Base-by-base conservation (phyloP, 1,140 invertebrate species). In the Lineus longissimus region DNA sequence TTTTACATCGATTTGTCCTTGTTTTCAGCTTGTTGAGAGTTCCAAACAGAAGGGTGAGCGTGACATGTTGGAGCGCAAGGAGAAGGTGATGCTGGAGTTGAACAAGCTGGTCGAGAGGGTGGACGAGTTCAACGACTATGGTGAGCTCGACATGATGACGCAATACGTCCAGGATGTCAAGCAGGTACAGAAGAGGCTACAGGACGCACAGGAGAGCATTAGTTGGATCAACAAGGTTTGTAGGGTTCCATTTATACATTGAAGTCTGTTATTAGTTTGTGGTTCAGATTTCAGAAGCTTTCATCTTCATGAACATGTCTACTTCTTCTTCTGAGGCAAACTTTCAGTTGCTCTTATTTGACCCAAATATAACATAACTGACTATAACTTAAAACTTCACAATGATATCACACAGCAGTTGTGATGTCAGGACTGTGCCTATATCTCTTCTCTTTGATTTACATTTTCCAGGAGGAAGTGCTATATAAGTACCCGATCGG, bases 21-120 rank as follows among this genome's bases (percentile, higher is more conserved):
- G 45, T 11, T 64, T 63, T 27, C 65, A 85, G 83, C 86, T 89
- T 65, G 88, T 89, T 73, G 92, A 94, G 81, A 86, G 87, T 31
- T 88, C 87, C 47, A 93, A 92, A 82, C 88, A 86, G 58, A 86
- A 89, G 59, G 88, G 93, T 73, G 92, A 95, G 81, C 90, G 92
- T 71, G 84, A 85, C 64, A 73, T 94, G 40, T 83, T 88, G 60
- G 82, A 84, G 51, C 87, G 87, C 70, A 87, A 89, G 15, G 86
- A 86, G 45, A 85, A 87, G 71, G 83, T 94, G 1, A 88, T 88
- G 71, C 78, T 83, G 25, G 86, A 90, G 70, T 84, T 93, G 58
- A 81, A 87, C 64, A 88, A 89, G 66, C 84, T 93, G 72, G 82
- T 87, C 62, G 87, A 90, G 40, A 87, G 89, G 65, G 81, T 85